Percentiles rank a stretch among this genome's conserved stretches.
These are phyloP conservation scores for Petrocephalus zakoni DNA, from an alignment of 2,113 vertebrate genomes.

Conservation along the genomic window DNA sequence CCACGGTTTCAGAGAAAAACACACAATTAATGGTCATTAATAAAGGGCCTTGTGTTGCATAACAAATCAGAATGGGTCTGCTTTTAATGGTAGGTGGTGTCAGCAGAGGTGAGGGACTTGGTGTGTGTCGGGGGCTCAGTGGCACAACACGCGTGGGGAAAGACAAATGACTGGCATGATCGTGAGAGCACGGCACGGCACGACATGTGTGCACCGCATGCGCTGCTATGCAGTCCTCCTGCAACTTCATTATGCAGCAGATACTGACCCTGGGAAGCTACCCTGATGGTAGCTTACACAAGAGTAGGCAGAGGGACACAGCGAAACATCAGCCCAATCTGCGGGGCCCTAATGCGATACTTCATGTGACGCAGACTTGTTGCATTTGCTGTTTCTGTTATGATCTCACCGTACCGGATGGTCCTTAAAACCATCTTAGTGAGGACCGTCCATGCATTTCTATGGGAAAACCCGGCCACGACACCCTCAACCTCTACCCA, in stretches of 20 bases:
- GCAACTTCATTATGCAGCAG: neutral
- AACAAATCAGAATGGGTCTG: neutral
- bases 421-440: neutral
- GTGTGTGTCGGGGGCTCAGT: neutral
- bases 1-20: neutral
- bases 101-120: neutral
- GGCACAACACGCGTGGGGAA: neutral
- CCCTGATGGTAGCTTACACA: neutral
- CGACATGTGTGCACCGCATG: too few species aligned
- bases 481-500: neutral
- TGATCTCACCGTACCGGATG: neutral
- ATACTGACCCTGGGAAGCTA: neutral
- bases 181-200: too few species aligned
- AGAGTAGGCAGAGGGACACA: neutral
- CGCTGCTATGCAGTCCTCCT: neutral
- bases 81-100: neutral
- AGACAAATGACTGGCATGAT: neutral
- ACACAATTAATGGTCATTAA: neutral
- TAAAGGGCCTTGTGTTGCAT: neutral
- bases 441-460: too few species aligned
- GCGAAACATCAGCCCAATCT: neutral
- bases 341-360: neutral
- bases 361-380: neutral
- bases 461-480: too few species aligned
- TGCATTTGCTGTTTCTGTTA: neutral